A percentile compares a stretch with the other conserved stretches of the same genome.
These are phyloP conservation scores for Cardiocondyla obscurior DNA, from an alignment of 1,140 invertebrate species.

Conservation along the genomic window DNA sequence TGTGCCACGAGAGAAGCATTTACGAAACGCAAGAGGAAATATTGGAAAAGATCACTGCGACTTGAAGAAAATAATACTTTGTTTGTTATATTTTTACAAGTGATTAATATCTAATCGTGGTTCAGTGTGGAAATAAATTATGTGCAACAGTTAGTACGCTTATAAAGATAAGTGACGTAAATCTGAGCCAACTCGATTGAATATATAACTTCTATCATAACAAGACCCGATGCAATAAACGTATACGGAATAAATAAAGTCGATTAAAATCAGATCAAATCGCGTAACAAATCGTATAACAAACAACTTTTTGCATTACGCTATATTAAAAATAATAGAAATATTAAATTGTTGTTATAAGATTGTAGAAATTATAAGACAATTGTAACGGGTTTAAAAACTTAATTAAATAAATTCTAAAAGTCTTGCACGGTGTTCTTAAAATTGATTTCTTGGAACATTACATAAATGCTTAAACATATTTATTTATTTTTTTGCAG, in stretches of 20 bases:
- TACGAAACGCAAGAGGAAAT: background rate
- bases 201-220: conserved; percentile 5
- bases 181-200: background rate
- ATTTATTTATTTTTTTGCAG: no score
- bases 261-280: background rate
- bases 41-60: background rate
- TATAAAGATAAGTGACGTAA: conserved; percentile 23
- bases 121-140: background rate
- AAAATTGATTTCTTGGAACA: background rate
- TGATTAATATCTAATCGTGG: background rate
- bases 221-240: background rate
- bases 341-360: background rate
- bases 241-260: background rate
- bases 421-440: background rate
- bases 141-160: background rate
- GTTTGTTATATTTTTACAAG: background rate
- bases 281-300: no score
- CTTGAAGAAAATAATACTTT: background rate
- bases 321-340: background rate
- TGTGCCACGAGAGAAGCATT: background rate
- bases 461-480: background rate
- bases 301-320: background rate
- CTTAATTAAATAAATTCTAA: background rate
- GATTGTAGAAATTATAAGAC: background rate
- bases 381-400: background rate